Base-by-base conservation (phyloP, 1,140 invertebrate genomes). In the Drosophila punjabiensis region DNA sequence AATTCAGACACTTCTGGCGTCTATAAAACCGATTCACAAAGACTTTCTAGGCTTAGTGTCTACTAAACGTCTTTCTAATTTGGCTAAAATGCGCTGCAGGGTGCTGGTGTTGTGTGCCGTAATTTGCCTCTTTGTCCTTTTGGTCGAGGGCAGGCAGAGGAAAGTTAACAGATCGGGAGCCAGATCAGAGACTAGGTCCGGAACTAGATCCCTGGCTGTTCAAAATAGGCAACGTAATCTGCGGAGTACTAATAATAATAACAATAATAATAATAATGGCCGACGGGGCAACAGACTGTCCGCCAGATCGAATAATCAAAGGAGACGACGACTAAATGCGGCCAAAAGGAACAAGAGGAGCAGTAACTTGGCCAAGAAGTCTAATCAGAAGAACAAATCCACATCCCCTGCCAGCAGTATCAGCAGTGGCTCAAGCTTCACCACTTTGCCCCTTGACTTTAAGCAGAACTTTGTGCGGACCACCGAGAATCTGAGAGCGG, bases 401-500 rank as follows among this genome's bases (percentile, higher is more conserved):
- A 59, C 37, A 37, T 18, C 56, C 3, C 24, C 13, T 24, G 47
- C 13, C 32, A 41, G 8, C 7, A 33, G 16, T 13, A 18, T 5
- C 0, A 77, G 20, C 4, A 61, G 24, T 33, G 33, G 35, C n/a
- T 28, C 74, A 0, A 77, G 39, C 5, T 56, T 10, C 20, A 30
- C 37, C 11, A 9, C 16, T 2, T 10, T 79, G 6, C 76, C 76
- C 11, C 24, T 79, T 11, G 60, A 79, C 13, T 79, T 79, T 43
- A 33, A 68, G 16, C 37, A 52, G 39, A 65, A 65, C 52, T 79
- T 79, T 28, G 66, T 63, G 4, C 66, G 76, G 7, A 79, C 76
- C 39, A 79, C 76, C 20, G 39, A 64, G 20, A 48, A 64, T 13
- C 18, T 79, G 20, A 53, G 59, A 9, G 52, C 20, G 16, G 76